Evolutionary conservation across 2,113 vertebrate genomes (phyloP).

Genomic region (Mormoops blainvillei): DNA sequence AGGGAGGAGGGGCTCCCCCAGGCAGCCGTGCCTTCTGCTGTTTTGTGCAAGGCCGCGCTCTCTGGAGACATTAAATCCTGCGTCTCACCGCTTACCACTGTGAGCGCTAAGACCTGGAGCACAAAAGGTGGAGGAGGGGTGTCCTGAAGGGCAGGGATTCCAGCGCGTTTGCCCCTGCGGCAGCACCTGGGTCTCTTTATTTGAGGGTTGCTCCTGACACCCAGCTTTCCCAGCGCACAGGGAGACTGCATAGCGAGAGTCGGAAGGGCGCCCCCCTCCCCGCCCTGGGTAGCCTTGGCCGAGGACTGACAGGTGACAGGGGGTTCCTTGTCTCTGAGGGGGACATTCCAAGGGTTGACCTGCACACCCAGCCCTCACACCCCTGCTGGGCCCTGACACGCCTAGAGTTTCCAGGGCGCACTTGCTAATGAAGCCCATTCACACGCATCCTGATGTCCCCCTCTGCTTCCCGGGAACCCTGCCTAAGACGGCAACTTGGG

Average conservation of each 20-base stretch:
- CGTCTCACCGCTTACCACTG: background rate
- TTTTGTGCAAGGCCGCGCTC: fast-evolving
- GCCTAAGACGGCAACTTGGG: background rate
- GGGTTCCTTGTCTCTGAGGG: background rate
- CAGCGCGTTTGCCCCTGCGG: fast-evolving
- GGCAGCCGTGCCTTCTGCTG: background rate
- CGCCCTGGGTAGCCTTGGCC: background rate
- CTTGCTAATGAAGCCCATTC: background rate
- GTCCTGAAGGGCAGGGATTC: background rate
- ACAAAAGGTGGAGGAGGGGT: background rate
- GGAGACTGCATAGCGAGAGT: too few species aligned
- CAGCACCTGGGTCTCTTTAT: background rate
- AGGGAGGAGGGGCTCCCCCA: background rate
- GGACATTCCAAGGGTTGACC: background rate
- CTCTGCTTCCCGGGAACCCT: background rate
- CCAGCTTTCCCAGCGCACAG: background rate
- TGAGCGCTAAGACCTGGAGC: background rate
- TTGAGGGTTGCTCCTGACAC: background rate
- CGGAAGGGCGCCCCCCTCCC: too few species aligned
- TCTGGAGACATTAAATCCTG: background rate
- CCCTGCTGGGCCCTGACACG: background rate
- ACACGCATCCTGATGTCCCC: background rate
- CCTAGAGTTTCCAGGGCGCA: background rate
- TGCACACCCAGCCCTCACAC: background rate
- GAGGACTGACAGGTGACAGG: background rate